Base-by-base conservation (phyloP, 2,797 vertebrate genomes). In the Cirrhinus mrigala region DNA sequence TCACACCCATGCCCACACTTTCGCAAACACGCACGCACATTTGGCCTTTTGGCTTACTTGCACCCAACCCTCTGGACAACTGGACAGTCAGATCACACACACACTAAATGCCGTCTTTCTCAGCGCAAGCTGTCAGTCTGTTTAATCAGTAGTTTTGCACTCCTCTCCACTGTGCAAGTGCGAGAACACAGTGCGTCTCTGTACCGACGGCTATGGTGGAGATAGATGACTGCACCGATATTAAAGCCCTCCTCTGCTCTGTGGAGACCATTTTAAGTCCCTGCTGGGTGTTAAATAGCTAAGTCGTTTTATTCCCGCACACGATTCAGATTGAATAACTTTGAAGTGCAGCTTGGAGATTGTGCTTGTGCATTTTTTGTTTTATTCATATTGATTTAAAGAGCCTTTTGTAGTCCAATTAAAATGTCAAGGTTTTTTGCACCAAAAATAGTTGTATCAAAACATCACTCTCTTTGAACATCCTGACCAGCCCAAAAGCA, bases 61-160 rank as follows among this genome's bases (percentile, higher is more conserved):
- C 76, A 70, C 56, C 40, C 77, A 48, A 29, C 74, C 12, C 40
- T 80, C 40, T 37, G 33, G 54, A 78, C 73, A 71, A 70, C 78
- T 74, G 78, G 68, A 75, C 48, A 44, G 24, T 29, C 48, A 68
- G 62, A 46, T 56, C 33, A 33, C 84, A 56, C 84, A 68, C 50
- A 27, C 50, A 20, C 68, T 68, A 77, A 79, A 54, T 66, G 24
- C 22, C 12, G 52, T 52, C 54, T 79, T 74, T 73, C 44, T 64
- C 44, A 37, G 29, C 29, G 33, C 76, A 85, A 52, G 24, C 37
- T 84, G 62, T 58, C 52, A 79, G 64, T 80, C 73, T 78, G 84
- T 85, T 80, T 85, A 79, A 85, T 79, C 75, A 73, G 66, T 79
- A 64, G 64, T 78, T 84, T 74, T 73, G 77, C 76, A 85, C 77